phyloP scores from a whole-genome alignment of 2,888 invertebrate genomes.

The Drosophila mulleri region DNA sequence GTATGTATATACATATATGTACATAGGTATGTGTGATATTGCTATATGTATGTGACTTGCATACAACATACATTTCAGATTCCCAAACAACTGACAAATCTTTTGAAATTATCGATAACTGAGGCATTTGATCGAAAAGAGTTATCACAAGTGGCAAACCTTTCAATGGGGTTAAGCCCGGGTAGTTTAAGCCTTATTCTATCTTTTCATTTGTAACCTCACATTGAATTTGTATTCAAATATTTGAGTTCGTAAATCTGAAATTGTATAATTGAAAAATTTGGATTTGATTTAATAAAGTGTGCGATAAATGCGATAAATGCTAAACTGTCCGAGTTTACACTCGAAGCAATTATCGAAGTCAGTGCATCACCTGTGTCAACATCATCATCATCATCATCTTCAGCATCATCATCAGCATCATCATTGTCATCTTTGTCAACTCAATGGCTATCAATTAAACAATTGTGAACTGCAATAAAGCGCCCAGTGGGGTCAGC shows the following conservation, averaged over 20 bases:
- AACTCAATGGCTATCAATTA: slow-evolving; percentile 33
- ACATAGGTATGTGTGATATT: not conserved
- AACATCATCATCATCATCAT: not conserved
- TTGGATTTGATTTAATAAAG: not conserved
- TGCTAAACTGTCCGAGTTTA: not conserved
- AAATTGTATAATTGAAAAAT: slow-evolving; percentile 2
- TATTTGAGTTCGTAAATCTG: not conserved
- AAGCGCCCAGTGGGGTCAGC: slow-evolving; percentile 42
- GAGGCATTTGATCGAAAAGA: not conserved
- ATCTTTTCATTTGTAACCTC: too few relatives aligned
- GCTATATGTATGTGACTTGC: slow-evolving; percentile 4
- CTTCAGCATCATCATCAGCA: not conserved
- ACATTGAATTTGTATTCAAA: not conserved
- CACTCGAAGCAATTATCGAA: slow-evolving; percentile 1
- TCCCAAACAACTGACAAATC: not conserved
- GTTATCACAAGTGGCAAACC: not conserved
- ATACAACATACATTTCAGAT: not conserved
- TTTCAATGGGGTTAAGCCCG: not conserved
- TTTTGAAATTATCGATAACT: not conserved
- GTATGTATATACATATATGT: not conserved
- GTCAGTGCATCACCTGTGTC: slow-evolving; percentile 31
- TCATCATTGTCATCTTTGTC: not conserved
- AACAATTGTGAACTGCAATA: slow-evolving; percentile 41
- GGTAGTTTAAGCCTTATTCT: too few relatives aligned
- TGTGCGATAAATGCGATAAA: not conserved